Base-by-base conservation (phyloP, 92 coral and sea anemone genomes). In the Isaurus tuberculatus region DNA sequence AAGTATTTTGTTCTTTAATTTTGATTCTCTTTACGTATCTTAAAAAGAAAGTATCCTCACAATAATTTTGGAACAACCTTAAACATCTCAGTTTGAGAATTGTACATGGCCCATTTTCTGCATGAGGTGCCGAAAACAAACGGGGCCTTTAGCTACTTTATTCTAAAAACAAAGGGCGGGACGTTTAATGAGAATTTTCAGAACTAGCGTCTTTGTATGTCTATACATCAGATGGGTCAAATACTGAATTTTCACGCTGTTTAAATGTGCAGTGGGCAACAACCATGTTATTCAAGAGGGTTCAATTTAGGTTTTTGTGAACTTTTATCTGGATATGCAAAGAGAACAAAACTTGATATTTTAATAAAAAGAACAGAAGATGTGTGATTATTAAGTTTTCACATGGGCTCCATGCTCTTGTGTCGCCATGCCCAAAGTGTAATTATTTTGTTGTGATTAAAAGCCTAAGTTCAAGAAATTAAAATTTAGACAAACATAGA, bases 61-160 rank as follows among this genome's bases (percentile, higher is more conserved):
- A 65, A 57, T 42, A 14, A 37, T 77, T 28, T 57, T 27, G 31
- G 53, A 55, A 46, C 73, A 79, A 73, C 73, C 65, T 65, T 86
- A 66, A 40, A 53, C 80, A 89, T 66, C 84, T 19, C 79, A 53
- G 79, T 73, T 66, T 68, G 73, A 72, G 49, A 67, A 55, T 31
- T 31, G 83, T 64, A 80, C 48, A 73, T 75, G 79, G 55, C 65
- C 89, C 90, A 85, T 89, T 89, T 89, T 89, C 87, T 89, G 90
- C 83, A 89, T 85, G 92, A 89, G 78, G 86, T 85, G 87, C 83
- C 86, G 90, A 80, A 73, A 72, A 85, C 84, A 86, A 85, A 85
- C 84, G 85, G 84, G 84, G 83, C 83, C 92, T 89, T 86, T 85
- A 48, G 70, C 90, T 79, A 75, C 90, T 85, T 89, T 89, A 73